phyloP scores from a whole-genome alignment of 2,797 vertebrate species.

The Galagoides demidoff region DNA sequence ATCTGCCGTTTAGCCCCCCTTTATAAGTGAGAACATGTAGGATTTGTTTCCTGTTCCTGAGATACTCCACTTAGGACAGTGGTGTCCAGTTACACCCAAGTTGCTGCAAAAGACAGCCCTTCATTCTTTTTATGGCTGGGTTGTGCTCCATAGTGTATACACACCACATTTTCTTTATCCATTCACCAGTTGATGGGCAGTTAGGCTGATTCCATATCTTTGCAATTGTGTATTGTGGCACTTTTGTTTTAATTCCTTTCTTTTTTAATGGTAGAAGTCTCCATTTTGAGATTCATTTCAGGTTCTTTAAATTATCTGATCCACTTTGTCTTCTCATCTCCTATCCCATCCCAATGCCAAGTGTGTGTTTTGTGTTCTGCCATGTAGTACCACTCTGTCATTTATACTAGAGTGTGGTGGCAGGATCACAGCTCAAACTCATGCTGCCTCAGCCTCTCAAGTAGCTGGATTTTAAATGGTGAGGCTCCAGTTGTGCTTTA shows the following conservation, averaged over 20 bases:
- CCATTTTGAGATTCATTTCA: not conserved
- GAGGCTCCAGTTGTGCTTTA: not conserved
- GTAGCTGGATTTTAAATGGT: not conserved
- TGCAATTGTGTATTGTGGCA: not conserved
- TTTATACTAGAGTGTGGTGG: not conserved
- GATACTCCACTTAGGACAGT: not conserved
- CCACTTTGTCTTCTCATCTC: not conserved
- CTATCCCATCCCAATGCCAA: not conserved
- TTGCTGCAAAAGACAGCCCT: not conserved
- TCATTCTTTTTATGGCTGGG: not conserved
- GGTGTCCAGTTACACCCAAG: not conserved
- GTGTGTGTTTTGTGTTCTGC: not conserved
- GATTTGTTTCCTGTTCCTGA: not conserved
- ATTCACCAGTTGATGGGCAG: not conserved
- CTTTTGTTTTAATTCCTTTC: conserved; percentile 8
- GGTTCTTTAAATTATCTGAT: not conserved
- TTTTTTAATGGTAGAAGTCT: not conserved
- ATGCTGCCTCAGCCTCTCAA: not conserved
- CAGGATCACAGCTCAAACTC: not conserved
- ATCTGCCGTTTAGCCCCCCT: not conserved
- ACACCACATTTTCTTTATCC: not conserved
- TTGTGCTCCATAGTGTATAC: not conserved
- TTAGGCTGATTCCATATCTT: not conserved
- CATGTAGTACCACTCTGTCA: not conserved
- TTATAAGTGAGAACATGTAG: not conserved